Evolutionary conservation across 2,113 vertebrate species (phyloP).

Genomic region (Clupea harengus): DNA sequence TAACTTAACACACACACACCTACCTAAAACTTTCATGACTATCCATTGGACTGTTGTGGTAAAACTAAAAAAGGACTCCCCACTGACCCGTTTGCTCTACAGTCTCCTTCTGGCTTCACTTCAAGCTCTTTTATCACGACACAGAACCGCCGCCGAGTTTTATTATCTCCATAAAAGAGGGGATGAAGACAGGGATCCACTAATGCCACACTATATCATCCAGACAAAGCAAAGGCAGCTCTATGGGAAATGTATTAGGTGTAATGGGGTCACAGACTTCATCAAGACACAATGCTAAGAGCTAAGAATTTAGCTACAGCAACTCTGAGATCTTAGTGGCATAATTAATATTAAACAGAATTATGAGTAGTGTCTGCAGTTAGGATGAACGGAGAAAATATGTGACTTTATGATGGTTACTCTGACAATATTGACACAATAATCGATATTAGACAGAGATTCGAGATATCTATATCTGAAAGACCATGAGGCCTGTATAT

Average conservation of each 20-base stretch:
- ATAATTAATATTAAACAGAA: too few species aligned
- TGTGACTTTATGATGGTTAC: too few species aligned
- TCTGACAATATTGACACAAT: too few species aligned
- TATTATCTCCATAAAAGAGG: not conserved
- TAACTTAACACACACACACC: not conserved
- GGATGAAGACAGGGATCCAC: not conserved
- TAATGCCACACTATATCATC: slow-evolving; percentile 1
- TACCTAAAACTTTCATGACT: not conserved
- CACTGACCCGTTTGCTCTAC: not conserved
- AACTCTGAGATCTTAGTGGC: too few species aligned
- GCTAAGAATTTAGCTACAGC: too few species aligned
- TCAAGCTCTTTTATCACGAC: not conserved
- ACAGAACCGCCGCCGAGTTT: not conserved
- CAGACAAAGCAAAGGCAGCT: not conserved
- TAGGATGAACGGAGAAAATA: too few species aligned
- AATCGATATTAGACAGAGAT: too few species aligned
- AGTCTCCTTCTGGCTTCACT: not conserved
- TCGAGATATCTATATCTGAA: too few species aligned
- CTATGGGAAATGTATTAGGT: not conserved
- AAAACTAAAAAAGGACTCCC: not conserved
- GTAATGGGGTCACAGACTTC: not conserved
- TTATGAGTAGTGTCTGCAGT: too few species aligned
- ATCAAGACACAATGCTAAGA: not conserved
- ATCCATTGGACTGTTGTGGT: too few species aligned
- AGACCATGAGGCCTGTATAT: too few species aligned